Evolutionary conservation across 2,888 invertebrate genomes (phyloP), one percentile per base, ranked within the genome.

Genomic region (Scaptomyza cyrtandrae): DNA sequence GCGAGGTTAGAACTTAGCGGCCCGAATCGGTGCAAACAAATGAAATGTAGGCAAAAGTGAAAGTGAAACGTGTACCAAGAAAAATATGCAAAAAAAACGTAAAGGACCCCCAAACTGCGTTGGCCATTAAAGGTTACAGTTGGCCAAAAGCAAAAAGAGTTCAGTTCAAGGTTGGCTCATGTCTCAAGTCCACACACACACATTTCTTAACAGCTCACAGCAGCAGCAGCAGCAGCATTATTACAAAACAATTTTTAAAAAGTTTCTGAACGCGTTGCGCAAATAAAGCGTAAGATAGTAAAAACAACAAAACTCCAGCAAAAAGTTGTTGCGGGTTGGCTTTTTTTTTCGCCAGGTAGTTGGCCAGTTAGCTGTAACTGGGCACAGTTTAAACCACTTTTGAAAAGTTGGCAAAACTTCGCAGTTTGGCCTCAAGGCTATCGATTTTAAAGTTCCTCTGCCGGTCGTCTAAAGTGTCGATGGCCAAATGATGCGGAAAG

Each of bases 261-360:
- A 75, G 57, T 71, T 75, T 67, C 75, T 75, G 75, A 75, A 75
- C 67, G 53, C 46, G 57, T 39, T 49, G 19, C 16, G 70, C 61
- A 62, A 74, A 74, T 57, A 69, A 60, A 50, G 54, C 60, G 45
- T 29, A 60, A 62, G 53, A 55, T 52, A 52, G 44, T 37, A 37
- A 37, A 4, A 37, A n/a, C 35, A 39, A 27, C 14, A 58, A 48
- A 57, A 66, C 62, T 62, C 27, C 9, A 35, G 19, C 3, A n/a
- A n/a, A n/a, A n/a, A n/a, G n/a, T n/a, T n/a, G n/a, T n/a, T n/a
- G n/a, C n/a, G n/a, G n/a, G n/a, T n/a, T n/a, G n/a, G n/a, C n/a
- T n/a, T n/a, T n/a, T n/a, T 14, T 1, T 31, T 39, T 46, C 6
- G 37, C 37, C n/a, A 39, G 14, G 39, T 39, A 39, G 39, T 14